Conservation (phyloP, 2,888 invertebrate species). For the Phaedon cochleariae region DNA sequence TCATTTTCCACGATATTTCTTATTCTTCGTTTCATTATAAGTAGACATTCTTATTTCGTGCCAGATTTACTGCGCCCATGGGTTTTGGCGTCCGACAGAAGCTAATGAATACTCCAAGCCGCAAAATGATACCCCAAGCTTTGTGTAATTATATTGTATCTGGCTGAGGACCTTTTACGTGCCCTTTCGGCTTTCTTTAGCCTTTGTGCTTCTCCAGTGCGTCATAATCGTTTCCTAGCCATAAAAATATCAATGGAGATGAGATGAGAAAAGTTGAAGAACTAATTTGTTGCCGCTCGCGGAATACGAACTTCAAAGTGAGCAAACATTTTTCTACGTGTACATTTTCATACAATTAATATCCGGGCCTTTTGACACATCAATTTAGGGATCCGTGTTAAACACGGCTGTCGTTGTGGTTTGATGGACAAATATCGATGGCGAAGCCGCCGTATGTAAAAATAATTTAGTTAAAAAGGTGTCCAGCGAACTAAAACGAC, state of each 20-base stretch:
- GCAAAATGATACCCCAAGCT: constrained; percentile 43
- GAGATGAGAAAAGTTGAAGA: constrained; percentile 1
- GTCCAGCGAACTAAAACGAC: too few relatives aligned
- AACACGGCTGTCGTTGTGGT: too few relatives aligned
- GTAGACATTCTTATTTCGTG: too few relatives aligned
- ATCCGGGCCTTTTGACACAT: too few relatives aligned
- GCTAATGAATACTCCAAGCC: constrained; percentile 43
- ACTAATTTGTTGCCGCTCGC: background rate
- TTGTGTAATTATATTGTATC: constrained; percentile 46
- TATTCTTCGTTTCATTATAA: too few relatives aligned
- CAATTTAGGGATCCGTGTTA: too few relatives aligned
- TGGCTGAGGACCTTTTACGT: constrained; percentile 34
- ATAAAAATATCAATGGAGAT: constrained; percentile 1
- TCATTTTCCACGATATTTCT: too few relatives aligned
- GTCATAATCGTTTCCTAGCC: background rate
- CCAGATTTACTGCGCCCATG: constrained; percentile 22
- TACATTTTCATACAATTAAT: background rate
- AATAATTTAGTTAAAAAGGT: too few relatives aligned
- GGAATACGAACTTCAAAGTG: background rate
- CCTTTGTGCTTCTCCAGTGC: constrained; percentile 14
- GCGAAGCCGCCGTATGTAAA: too few relatives aligned
- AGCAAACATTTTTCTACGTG: background rate
- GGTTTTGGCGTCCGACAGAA: constrained; percentile 24
- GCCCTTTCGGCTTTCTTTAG: constrained; percentile 34
- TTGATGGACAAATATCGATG: too few relatives aligned